Conservation (phyloP, 2,888 invertebrate genomes). For the Parapristionchus giblindavisi region DNA sequence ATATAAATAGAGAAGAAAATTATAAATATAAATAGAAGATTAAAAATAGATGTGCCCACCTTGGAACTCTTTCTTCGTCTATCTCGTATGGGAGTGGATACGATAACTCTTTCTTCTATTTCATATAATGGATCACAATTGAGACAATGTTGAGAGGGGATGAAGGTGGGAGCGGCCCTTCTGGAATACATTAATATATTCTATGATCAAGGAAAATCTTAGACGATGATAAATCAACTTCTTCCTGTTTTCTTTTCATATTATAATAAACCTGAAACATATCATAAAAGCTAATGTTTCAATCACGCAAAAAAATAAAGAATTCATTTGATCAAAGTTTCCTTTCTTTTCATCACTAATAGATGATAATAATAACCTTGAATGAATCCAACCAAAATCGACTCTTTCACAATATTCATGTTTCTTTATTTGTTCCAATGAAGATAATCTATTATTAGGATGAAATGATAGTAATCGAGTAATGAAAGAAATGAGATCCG, state of each 20-base stretch:
- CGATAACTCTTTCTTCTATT: slow-evolving; percentile 74
- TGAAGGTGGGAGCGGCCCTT: slow-evolving; percentile 63
- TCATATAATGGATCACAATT: slow-evolving; percentile 90
- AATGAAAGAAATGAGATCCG: slow-evolving; percentile 64
- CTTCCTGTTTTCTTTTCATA: too few species aligned
- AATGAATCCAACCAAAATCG: slow-evolving; percentile 77
- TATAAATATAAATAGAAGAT: too few species aligned
- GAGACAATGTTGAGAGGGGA: slow-evolving; percentile 79
- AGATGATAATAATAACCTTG: slow-evolving; percentile 67
- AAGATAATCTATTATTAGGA: slow-evolving; percentile 77
- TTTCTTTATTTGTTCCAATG: slow-evolving; percentile 77
- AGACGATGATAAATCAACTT: not conserved
- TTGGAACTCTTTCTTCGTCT: slow-evolving; percentile 26
- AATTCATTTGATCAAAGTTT: not conserved
- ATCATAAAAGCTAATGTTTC: too few species aligned
- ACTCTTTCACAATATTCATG: slow-evolving; percentile 77
- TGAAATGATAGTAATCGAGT: slow-evolving; percentile 71
- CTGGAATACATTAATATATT: slow-evolving; percentile 42
- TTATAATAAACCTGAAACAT: too few species aligned
- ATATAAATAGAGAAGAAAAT: too few species aligned
- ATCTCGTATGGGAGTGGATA: slow-evolving; percentile 55
- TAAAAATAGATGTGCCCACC: too few species aligned
- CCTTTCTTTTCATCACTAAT: not conserved
- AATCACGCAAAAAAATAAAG: too few species aligned
- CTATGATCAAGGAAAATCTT: not conserved